Evolutionary conservation across 2,113 vertebrate species (phyloP).

Genomic region (Archocentrus centrarchus): DNA sequence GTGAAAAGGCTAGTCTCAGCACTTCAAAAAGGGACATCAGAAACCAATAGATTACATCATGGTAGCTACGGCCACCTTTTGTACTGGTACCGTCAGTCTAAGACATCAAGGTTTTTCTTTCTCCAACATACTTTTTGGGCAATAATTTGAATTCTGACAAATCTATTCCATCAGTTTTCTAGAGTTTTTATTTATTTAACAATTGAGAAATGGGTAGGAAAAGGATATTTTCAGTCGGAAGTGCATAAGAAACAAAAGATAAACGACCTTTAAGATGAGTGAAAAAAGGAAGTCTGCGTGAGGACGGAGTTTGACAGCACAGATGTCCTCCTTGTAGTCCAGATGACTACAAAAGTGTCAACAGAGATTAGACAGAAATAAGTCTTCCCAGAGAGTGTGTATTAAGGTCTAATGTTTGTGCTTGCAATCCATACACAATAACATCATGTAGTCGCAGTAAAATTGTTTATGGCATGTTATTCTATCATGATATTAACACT

Average conservation of each 20-base stretch:
- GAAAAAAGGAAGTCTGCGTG: conserved; percentile 34
- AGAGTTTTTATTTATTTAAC: background rate
- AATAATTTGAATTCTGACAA: background rate
- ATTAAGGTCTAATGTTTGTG: conserved; percentile 30
- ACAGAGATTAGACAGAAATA: conserved; percentile 49
- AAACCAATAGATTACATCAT: too few relatives aligned
- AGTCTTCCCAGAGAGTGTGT: conserved; percentile 26
- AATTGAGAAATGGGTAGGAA: background rate
- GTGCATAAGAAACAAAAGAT: background rate
- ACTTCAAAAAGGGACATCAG: background rate
- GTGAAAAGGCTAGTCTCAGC: background rate
- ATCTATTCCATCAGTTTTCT: background rate
- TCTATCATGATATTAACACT: conserved; percentile 4
- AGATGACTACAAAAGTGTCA: conserved; percentile 50
- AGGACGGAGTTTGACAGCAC: conserved; percentile 38
- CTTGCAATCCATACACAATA: conserved; percentile 23
- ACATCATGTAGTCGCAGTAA: background rate
- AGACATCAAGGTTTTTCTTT: background rate
- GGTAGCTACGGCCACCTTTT: too few relatives aligned
- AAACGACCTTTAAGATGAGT: background rate
- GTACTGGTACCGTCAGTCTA: too few relatives aligned
- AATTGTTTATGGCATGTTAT: conserved; percentile 33
- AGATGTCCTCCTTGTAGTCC: conserved; percentile 56
- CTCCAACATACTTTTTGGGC: background rate
- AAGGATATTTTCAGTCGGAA: background rate